These are phyloP conservation scores for Drosophila nannoptera DNA, from an alignment of 1,140 invertebrate genomes.

Conservation along the genomic window DNA sequence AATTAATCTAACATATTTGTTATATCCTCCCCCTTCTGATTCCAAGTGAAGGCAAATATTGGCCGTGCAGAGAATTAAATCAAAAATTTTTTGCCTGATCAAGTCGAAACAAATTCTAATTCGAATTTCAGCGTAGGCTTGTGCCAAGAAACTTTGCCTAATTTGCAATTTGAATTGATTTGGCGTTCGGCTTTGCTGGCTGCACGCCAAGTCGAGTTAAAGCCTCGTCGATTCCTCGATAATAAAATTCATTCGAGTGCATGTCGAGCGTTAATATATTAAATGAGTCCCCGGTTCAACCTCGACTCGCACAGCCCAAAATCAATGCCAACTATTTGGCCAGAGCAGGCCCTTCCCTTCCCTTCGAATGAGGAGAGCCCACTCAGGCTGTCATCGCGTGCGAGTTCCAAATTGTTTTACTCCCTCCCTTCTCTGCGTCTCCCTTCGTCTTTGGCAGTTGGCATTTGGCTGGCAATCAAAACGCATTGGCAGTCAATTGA, in stretches of 20 bases:
- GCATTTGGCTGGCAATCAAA: conserved; percentile 63
- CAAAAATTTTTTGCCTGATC: too few relatives aligned
- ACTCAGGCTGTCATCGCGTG: conserved; percentile 46
- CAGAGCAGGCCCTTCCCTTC: background rate
- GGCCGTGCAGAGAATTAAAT: too few relatives aligned
- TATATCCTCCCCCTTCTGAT: too few relatives aligned
- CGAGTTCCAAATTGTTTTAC: conserved; percentile 45
- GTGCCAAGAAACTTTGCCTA: conserved; percentile 20
- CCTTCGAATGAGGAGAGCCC: background rate
- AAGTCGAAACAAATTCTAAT: too few relatives aligned
- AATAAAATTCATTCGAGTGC: conserved; percentile 62
- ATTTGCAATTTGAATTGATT: conserved; percentile 58
- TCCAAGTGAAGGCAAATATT: too few relatives aligned
- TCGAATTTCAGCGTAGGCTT: too few relatives aligned
- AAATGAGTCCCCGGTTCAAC: conserved; percentile 28
- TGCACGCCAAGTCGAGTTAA: conserved; percentile 18
- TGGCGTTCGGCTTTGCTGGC: conserved; percentile 12
- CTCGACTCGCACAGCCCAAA: conserved; percentile 10
- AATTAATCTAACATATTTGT: too few relatives aligned
- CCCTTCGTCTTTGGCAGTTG: conserved; percentile 4
- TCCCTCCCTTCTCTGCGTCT: background rate
- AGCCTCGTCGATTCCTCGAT: conserved; percentile 41
- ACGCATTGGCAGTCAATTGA: conserved; percentile 75
- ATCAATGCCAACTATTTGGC: conserved; percentile 30
- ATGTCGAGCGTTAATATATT: conserved; percentile 66